A percentile compares a stretch with the other conserved stretches of the same genome.
These are phyloP conservation scores for Apistogramma diplotaenia DNA, from an alignment of 2,113 vertebrate species.

Conservation along the genomic window DNA sequence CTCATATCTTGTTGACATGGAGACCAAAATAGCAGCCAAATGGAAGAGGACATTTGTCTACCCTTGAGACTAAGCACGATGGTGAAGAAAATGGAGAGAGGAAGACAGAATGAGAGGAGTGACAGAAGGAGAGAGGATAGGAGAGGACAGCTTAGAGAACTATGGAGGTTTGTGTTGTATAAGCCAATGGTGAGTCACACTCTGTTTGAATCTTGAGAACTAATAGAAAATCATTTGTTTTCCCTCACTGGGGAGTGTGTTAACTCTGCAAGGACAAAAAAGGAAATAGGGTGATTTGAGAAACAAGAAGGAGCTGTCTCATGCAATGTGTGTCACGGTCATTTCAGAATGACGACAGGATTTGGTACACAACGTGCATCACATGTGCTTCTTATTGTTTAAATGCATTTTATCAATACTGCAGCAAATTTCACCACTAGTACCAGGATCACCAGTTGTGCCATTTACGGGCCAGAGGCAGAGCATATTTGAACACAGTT, in stretches of 20 bases:
- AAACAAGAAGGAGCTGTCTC: constrained; percentile 49
- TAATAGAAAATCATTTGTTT: constrained; percentile 73
- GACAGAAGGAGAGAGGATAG: constrained; percentile 57
- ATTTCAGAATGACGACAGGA: constrained; percentile 7
- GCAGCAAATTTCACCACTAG: background rate
- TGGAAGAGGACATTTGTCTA: constrained; percentile 73
- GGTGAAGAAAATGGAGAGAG: constrained; percentile 64
- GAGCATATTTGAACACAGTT: background rate
- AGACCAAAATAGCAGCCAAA: constrained; percentile 72
- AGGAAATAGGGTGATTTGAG: constrained; percentile 59
- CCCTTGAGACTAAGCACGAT: constrained; percentile 70
- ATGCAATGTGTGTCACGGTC: constrained; percentile 42
- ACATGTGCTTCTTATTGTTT: constrained; percentile 9
- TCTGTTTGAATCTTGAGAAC: constrained; percentile 71
- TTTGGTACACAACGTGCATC: background rate
- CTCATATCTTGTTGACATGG: constrained; percentile 74
- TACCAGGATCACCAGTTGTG: background rate
- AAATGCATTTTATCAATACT: background rate
- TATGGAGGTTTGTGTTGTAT: constrained; percentile 72
- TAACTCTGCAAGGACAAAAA: constrained; percentile 66
- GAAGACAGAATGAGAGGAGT: constrained; percentile 60
- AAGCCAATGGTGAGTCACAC: constrained; percentile 74
- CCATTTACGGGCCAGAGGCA: background rate
- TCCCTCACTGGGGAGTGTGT: constrained; percentile 64
- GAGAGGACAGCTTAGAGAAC: constrained; percentile 58